Percentiles rank a stretch among this genome's conserved stretches.
phyloP scores from a whole-genome alignment of 2,888 invertebrate genomes.

The Myopa testacea region DNA sequence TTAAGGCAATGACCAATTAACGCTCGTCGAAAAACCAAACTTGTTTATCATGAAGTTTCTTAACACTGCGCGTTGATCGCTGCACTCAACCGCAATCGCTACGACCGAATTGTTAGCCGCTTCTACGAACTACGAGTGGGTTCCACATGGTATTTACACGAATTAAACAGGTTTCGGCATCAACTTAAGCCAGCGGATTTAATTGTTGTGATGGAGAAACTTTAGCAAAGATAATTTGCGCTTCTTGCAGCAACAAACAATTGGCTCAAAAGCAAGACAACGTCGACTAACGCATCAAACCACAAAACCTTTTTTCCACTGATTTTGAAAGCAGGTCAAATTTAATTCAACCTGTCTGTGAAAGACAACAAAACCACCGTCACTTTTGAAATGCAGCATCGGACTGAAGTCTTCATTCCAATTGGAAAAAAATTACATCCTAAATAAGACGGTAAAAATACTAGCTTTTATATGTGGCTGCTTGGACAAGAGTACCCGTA shows the following conservation, averaged over 20 bases:
- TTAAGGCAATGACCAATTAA: background rate
- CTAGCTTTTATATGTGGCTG: too few relatives aligned
- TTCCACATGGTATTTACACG: background rate
- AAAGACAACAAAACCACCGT: background rate
- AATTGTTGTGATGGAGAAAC: background rate
- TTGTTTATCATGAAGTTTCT: background rate
- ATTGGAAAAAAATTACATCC: background rate
- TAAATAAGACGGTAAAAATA: background rate
- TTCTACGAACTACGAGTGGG: background rate
- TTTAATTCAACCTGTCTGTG: background rate
- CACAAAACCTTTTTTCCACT: background rate
- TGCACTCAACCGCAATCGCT: background rate
- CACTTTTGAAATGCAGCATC: background rate
- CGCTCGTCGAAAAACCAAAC: background rate
- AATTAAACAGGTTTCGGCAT: conserved; percentile 20
- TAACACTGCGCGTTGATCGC: conserved; percentile 28
- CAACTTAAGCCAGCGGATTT: background rate
- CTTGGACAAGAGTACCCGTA: too few relatives aligned
- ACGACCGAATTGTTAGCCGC: background rate
- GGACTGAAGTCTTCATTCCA: conserved; percentile 14
- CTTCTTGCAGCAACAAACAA: background rate
- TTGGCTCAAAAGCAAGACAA: background rate
- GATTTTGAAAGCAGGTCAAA: background rate
- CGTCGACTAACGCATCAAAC: background rate
- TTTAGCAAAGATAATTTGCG: background rate